Evolutionary conservation across 2,797 vertebrate genomes (phyloP).

Genomic region (Vultur gryphus): DNA sequence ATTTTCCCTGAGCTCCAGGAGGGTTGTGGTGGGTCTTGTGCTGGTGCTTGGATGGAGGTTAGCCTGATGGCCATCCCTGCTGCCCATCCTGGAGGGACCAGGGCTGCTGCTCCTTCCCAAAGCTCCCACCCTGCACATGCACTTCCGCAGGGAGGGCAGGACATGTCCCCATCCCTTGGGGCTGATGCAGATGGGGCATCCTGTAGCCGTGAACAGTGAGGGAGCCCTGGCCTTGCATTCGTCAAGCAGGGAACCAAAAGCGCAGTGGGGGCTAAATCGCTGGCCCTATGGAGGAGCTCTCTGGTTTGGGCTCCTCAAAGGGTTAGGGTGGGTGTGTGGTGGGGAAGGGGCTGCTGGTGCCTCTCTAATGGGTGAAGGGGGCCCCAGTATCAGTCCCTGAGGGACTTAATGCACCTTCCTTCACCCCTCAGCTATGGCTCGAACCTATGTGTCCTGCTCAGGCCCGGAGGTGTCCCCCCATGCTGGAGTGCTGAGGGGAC

Average conservation of each 20-base stretch:
- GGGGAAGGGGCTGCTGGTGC: neutral
- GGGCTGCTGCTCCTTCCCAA: neutral
- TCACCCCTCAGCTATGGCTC: neutral
- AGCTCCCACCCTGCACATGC: neutral
- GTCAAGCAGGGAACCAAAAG: neutral
- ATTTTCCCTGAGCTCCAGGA: neutral
- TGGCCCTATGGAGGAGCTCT: neutral
- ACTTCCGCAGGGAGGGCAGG: neutral
- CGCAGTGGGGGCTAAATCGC: accelerated
- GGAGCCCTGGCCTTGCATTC: neutral
- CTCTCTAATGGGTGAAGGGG: too few species aligned
- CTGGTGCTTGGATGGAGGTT: neutral
- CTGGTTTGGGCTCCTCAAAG: neutral
- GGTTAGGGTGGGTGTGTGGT: accelerated
- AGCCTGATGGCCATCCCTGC: neutral
- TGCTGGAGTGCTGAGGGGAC: accelerated
- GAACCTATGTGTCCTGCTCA: neutral
- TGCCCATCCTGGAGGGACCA: neutral
- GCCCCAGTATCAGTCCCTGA: neutral
- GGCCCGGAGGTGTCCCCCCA: accelerated
- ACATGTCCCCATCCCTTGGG: neutral
- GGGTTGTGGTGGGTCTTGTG: neutral
- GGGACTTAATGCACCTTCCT: neutral
- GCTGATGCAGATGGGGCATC: neutral
- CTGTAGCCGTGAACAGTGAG: neutral